These are phyloP conservation scores for Ptychoptera albimana DNA, from an alignment of 2,888 invertebrate species.

Conservation along the genomic window DNA sequence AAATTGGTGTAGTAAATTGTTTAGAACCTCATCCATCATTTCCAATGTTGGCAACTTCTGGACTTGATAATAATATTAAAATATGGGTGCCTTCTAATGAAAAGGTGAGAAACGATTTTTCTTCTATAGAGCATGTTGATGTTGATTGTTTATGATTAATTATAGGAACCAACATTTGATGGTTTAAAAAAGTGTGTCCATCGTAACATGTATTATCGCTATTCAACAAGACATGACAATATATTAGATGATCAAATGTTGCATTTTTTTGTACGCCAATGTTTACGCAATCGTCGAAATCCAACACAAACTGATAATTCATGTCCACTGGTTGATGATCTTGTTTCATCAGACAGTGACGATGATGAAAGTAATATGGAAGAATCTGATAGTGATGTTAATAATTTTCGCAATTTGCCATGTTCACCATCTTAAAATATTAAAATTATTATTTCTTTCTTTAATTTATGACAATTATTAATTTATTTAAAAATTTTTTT, in stretches of 20 bases:
- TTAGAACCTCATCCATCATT: conserved; percentile 78
- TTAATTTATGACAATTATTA: too few relatives aligned
- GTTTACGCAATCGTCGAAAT: conserved; percentile 15
- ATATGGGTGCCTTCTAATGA: conserved; percentile 71
- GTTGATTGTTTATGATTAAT: conserved; percentile 4
- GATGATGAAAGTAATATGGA: conserved; percentile 2
- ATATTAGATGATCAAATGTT: conserved; percentile 21
- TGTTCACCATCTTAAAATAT: conserved; percentile 3
- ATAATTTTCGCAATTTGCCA: not conserved
- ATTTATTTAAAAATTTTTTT: too few relatives aligned
- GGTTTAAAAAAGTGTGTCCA: conserved; percentile 19
- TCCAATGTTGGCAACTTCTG: conserved; percentile 74
- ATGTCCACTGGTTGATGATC: not conserved
- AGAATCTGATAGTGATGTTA: not conserved
- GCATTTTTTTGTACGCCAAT: conserved; percentile 22
- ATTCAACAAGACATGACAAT: conserved; percentile 1
- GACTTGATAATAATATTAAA: conserved; percentile 82
- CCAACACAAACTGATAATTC: conserved; percentile 1
- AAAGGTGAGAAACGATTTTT: conserved; percentile 20
- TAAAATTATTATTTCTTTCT: too few relatives aligned
- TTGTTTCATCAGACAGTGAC: not conserved
- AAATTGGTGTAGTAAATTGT: conserved; percentile 78
- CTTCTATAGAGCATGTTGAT: not conserved
- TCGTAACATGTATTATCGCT: conserved; percentile 4
- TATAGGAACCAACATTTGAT: conserved; percentile 17